Percentiles rank a stretch among this genome's conserved stretches.
Conservation (phyloP, 2,113 vertebrate species). For the Oxyura jamaicensis region DNA sequence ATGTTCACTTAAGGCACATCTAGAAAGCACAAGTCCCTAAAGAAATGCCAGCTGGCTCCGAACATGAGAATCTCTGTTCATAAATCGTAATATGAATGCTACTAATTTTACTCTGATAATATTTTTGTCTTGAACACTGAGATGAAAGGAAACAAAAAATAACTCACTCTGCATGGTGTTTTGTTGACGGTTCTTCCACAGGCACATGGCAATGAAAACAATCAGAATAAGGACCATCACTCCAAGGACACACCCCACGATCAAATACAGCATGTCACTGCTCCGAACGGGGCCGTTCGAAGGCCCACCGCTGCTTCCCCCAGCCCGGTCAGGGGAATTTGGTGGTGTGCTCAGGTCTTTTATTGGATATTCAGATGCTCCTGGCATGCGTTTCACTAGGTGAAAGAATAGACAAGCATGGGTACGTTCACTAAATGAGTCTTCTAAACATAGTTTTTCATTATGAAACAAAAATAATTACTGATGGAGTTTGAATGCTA, state of each 20-base stretch:
- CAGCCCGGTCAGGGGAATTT: constrained; percentile 16
- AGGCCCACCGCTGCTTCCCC: constrained; percentile 21
- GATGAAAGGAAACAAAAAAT: accelerated
- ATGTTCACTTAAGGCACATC: background rate
- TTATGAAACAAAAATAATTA: background rate
- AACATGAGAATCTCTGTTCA: background rate
- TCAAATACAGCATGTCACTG: constrained; percentile 89
- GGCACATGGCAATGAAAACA: constrained; percentile 93
- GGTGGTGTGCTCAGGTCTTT: constrained; percentile 83
- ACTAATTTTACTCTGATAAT: accelerated
- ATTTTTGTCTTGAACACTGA: background rate
- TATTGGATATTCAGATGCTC: constrained; percentile 84
- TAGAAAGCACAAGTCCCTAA: background rate
- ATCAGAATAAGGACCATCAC: constrained; percentile 96
- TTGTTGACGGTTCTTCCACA: constrained; percentile 95
- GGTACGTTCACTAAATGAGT: accelerated
- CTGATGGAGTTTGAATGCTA: background rate
- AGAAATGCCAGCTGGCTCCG: background rate
- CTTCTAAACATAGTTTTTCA: accelerated
- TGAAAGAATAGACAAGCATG: background rate
- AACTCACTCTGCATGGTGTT: constrained; percentile 90
- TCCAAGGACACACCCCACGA: constrained; percentile 90
- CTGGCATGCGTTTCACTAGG: constrained; percentile 76
- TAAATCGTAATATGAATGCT: accelerated
- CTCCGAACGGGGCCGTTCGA: constrained; percentile 68